Evolutionary conservation across 1,140 invertebrate genomes (phyloP).

Genomic region (Asbolus verrucosus): DNA sequence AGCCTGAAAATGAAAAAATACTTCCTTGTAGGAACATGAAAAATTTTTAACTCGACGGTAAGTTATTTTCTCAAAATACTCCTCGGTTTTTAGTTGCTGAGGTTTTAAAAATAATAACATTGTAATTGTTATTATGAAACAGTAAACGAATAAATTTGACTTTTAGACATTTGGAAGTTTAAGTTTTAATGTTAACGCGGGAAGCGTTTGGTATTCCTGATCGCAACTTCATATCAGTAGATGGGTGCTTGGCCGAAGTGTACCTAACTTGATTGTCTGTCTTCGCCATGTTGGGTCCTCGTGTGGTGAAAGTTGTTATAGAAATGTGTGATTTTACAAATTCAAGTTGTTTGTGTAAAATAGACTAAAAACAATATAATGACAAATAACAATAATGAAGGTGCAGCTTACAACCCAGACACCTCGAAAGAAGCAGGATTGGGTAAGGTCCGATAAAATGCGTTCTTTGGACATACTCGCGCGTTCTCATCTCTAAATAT

Average conservation of each 20-base stretch:
- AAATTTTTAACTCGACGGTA: too few species aligned
- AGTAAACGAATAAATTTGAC: too few species aligned
- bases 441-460: slow-evolving; percentile 55
- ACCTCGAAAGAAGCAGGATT: slow-evolving; percentile 48
- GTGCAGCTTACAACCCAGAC: slow-evolving; percentile 47
- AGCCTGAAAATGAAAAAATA: too few species aligned
- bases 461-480: slow-evolving; percentile 56
- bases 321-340: slow-evolving; percentile 54
- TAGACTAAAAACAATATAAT: slow-evolving; percentile 53
- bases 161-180: too few species aligned
- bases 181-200: too few species aligned
- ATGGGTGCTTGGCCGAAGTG: slow-evolving; percentile 18
- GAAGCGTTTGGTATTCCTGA: too few species aligned
- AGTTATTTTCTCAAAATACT: too few species aligned
- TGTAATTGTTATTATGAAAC: too few species aligned
- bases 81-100: too few species aligned
- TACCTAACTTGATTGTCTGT: slow-evolving; percentile 3
- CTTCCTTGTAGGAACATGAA: too few species aligned
- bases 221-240: slow-evolving; percentile 3
- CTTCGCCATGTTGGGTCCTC: slow-evolving; percentile 58
- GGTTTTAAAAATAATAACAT: too few species aligned
- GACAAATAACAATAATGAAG: slow-evolving; percentile 55
- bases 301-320: slow-evolving; percentile 59
- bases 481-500: slow-evolving; percentile 59
- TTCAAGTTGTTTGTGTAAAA: slow-evolving; percentile 45